Base-by-base conservation (phyloP, 2,888 invertebrate genomes). In the Acleris holmiana region DNA sequence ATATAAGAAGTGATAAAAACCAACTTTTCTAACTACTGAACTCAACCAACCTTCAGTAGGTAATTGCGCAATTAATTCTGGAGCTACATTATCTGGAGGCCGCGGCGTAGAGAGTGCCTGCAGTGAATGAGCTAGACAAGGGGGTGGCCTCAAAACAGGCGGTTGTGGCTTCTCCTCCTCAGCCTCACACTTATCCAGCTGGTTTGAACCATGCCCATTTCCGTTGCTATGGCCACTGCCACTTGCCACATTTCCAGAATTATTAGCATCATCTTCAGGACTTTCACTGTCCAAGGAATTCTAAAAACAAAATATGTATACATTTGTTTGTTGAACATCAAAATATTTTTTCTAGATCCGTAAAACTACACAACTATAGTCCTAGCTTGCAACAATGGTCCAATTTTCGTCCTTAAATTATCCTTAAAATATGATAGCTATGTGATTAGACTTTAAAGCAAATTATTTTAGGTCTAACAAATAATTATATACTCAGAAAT, bases 31-130 rank as follows among this genome's bases (percentile, higher is more conserved):
- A 35, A 13, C 13, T 10, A 35, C 2, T 35, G 8, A 2, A 35
- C 35, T 35, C 35, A 35, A 35, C 35, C 10, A 13, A 94, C 95
- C 95, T 94, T 96, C 96, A 59, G 95, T 95, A 18, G 96, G 96
- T 61, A 96, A 82, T 69, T 95, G 94, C 75, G 96, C 95, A 5
- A 96, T 94, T 0, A 96, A 82, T 0, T 95, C 95, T 4, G 94
- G 94, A 6, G 94, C 94, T 1, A 94, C 78, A 70, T 93, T 91
- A 67, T 94, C 94, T n/a, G 93, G 90, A 2, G 89, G 91, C n/a
- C 94, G 83, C 0, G 94, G 94, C 23, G 93, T 93, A 2, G 93
- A 93, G 13, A 96, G 84, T 35, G 94, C 93, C 62, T 94, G 94
- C 56, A 96, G 84, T 17, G 95, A 93, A 67, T 94, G 93, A 0